Evolutionary conservation across 2,888 invertebrate species (phyloP), one percentile per base, ranked within the genome.

Genomic region (Nomada hirtipes): DNA sequence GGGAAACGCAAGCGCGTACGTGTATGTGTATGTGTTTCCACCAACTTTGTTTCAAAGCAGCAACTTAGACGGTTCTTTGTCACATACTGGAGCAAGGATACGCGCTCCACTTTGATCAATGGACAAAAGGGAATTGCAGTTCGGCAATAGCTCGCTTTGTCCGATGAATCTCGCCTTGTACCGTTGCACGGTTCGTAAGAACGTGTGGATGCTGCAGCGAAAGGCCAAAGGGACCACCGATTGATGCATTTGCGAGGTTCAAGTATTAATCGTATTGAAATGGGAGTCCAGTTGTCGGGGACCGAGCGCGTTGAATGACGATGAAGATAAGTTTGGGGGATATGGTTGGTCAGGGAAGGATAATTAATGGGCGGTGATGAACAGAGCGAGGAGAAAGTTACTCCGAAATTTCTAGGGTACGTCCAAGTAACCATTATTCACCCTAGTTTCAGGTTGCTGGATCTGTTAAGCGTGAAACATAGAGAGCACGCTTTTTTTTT

Each of bases 31-130:
- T 36, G 42, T 57, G 68, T 57, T 44, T 42, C 36, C 65, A 4
- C 42, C 23, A 69, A 79, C 18, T 69, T 79, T 79, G 78, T 69
- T 63, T 36, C 63, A 68, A 57, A 69, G 79, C 20, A 36, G 23
- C 44, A 79, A 79, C 78, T 69, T 79, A n/a, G 69, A 69, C 79
- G 79, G 69, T 29, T 79, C 79, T 79, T 79, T 69, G 69, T 64
- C 78, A 57, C 69, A 63, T 57, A 42, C 13, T 44, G 78, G 79
- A 55, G 79, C 57, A 69, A 79, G 78, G 69, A 77, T 67, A 36
- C 63, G n/a, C 55, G 55, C 23, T 64, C 63, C 69, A 57, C 79
- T 79, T 79, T 79, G 78, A 79, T 79, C 78, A 68, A 68, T 52
- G 68, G 55, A 79, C 79, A 79, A 79, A 69, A 55, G 63, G 23